Conservation (phyloP, 2,113 vertebrate species). For the Sterna hirundo region DNA sequence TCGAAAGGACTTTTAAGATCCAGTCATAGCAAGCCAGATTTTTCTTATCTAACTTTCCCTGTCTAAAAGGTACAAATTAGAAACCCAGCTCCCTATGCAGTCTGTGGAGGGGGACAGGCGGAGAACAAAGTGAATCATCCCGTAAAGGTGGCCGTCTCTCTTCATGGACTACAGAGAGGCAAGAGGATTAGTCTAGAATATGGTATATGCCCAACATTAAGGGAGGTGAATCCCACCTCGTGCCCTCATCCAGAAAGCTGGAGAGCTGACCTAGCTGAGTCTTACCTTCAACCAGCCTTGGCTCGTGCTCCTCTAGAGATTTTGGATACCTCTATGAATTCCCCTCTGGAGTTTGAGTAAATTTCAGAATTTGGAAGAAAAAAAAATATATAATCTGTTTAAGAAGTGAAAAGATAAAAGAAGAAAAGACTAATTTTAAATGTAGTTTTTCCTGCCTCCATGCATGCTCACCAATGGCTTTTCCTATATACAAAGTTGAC, state of each 20-base stretch:
- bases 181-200: neutral
- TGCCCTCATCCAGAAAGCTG: neutral
- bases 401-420: conserved; percentile 18
- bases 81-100: neutral
- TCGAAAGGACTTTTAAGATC: neutral
- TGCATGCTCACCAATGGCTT: conserved; percentile 17
- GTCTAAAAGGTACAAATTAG: neutral
- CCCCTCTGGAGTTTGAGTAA: neutral
- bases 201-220: neutral
- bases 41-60: neutral
- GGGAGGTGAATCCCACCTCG: neutral
- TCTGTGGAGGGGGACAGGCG: neutral
- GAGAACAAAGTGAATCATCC: neutral
- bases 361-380: neutral
- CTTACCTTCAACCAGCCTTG: neutral
- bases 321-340: neutral
- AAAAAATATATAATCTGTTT: neutral
- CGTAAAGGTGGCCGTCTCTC: neutral
- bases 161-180: neutral
- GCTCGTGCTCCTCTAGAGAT: neutral
- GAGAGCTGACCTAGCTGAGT: neutral
- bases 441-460: conserved; percentile 2
- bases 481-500: conserved; percentile 74
- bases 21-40: neutral
- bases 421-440: neutral